phyloP scores from a whole-genome alignment of 2,797 vertebrate species.

The Rhincodon typus region DNA sequence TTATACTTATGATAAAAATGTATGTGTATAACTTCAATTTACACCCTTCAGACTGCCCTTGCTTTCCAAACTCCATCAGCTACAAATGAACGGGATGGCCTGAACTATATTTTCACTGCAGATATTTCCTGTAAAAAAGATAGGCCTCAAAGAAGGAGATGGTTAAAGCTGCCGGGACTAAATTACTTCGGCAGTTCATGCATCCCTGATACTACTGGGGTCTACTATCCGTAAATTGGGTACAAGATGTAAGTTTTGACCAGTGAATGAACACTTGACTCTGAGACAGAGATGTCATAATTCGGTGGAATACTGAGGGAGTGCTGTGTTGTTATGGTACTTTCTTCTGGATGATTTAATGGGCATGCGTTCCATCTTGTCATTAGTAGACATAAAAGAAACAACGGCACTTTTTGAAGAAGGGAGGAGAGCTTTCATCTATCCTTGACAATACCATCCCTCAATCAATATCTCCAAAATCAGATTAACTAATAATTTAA shows the following conservation, averaged over 20 bases:
- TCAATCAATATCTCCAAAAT: neutral
- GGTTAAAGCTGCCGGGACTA: neutral
- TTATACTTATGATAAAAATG: neutral
- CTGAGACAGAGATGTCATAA: neutral
- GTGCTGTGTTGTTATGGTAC: neutral
- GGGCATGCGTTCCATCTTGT: neutral
- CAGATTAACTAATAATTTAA: neutral
- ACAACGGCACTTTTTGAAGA: neutral
- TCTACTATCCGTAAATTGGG: neutral
- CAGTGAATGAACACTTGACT: neutral
- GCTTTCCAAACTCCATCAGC: neutral
- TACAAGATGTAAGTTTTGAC: neutral
- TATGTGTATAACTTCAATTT: neutral
- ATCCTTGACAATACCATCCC: neutral
- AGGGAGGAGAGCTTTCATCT: too few relatives aligned
- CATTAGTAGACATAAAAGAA: neutral
- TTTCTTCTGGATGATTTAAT: neutral
- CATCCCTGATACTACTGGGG: neutral
- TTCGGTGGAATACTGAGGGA: neutral
- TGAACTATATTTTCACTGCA: neutral
- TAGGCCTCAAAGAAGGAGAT: neutral
- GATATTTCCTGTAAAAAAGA: neutral
- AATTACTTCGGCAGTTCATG: neutral
- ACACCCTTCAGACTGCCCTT: neutral
- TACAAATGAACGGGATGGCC: neutral